These are phyloP conservation scores for Sitobion miscanthi DNA, from an alignment of 1,140 invertebrate species.

Conservation along the genomic window DNA sequence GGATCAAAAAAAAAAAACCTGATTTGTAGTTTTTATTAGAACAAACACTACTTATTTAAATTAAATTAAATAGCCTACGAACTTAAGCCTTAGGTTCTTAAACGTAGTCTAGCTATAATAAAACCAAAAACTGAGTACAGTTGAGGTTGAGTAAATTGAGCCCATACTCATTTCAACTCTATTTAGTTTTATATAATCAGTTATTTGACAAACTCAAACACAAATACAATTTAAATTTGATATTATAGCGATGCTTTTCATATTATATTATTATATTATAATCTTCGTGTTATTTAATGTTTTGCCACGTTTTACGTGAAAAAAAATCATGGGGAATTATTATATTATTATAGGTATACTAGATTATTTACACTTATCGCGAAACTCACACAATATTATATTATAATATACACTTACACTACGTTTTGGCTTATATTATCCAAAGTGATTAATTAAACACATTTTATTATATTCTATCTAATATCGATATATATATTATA, in stretches of 20 bases:
- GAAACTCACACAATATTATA: conserved; percentile 2
- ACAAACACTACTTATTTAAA: too few species aligned
- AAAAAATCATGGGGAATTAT: conserved; percentile 32
- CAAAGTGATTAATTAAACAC: not conserved
- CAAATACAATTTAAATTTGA: conserved; percentile 13
- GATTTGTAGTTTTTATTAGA: too few species aligned
- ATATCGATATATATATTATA: not conserved
- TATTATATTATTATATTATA: conserved; percentile 9
- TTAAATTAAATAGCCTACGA: too few species aligned
- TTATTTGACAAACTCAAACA: conserved; percentile 39
- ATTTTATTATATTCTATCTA: not conserved
- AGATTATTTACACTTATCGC: conserved; percentile 23
- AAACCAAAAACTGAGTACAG: conserved; percentile 40
- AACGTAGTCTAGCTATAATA: not conserved
- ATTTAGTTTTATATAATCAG: conserved; percentile 9
- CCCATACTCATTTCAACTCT: conserved; percentile 54
- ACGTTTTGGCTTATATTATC: conserved; percentile 33
- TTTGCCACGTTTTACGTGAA: not conserved
- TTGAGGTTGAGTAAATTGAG: conserved; percentile 43
- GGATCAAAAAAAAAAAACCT: not conserved
- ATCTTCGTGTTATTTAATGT: conserved; percentile 23
- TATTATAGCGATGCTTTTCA: not conserved
- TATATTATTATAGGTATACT: conserved; percentile 23
- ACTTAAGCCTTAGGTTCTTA: not conserved
- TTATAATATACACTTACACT: not conserved